A percentile compares a stretch with the other conserved stretches of the same genome.
These are phyloP conservation scores for Nemotelus pantherinus DNA, from an alignment of 2,888 invertebrate genomes.

Conservation along the genomic window DNA sequence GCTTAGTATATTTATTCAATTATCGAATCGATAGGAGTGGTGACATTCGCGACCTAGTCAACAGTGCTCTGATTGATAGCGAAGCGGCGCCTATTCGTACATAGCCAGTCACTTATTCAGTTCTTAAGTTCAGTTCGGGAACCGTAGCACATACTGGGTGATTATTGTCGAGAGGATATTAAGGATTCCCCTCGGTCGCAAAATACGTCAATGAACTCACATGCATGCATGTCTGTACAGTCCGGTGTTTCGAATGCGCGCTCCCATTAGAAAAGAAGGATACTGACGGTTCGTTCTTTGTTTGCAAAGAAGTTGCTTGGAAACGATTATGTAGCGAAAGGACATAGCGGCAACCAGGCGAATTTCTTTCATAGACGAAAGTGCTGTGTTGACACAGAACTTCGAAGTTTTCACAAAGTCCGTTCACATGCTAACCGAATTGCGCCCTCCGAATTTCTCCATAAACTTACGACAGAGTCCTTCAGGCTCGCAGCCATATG, in stretches of 20 bases:
- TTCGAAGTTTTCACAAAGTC: not conserved
- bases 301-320: slow-evolving; percentile 27
- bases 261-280: not conserved
- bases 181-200: not conserved
- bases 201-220: not conserved
- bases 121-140: too few species aligned
- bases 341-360: not conserved
- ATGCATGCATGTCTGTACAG: not conserved
- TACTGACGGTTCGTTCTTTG: slow-evolving; percentile 2
- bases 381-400: not conserved
- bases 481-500: not conserved
- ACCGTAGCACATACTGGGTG: slow-evolving; percentile 8
- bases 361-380: not conserved
- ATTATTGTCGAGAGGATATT: not conserved
- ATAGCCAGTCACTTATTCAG: too few species aligned
- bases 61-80: too few species aligned
- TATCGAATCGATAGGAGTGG: too few species aligned
- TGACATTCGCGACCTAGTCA: too few species aligned
- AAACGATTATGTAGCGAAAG: slow-evolving; percentile 6
- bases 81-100: too few species aligned
- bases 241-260: not conserved
- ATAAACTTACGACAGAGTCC: not conserved
- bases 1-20: too few species aligned
- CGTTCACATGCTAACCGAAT: slow-evolving; percentile 26
- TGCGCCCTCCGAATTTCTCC: not conserved